phyloP scores from a whole-genome alignment of 2,888 invertebrate genomes.

The Furcula furcula region DNA sequence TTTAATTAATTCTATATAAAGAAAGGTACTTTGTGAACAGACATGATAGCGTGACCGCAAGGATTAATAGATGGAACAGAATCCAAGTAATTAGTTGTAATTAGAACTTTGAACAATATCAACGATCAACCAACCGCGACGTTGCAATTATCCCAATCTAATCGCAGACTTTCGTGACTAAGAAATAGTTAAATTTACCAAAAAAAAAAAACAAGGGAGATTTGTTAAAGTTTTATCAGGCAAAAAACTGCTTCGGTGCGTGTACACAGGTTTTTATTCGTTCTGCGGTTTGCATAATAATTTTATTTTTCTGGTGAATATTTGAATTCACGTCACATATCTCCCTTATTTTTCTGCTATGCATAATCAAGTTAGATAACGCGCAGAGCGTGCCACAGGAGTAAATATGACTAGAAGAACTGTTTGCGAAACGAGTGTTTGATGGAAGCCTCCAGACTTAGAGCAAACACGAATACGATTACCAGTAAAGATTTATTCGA shows the following conservation, averaged over 20 bases:
- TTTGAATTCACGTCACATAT: neutral
- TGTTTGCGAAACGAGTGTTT: neutral
- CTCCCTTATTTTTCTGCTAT: conserved; percentile 1
- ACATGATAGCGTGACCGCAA: too few species aligned
- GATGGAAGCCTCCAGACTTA: too few species aligned
- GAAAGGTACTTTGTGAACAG: too few species aligned
- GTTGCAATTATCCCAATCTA: too few species aligned
- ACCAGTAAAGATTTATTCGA: too few species aligned
- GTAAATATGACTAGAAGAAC: conserved; percentile 5
- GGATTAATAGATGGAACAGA: too few species aligned
- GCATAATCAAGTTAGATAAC: conserved; percentile 3
- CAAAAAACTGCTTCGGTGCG: neutral
- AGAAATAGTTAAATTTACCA: neutral
- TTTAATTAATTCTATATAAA: too few species aligned
- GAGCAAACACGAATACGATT: too few species aligned
- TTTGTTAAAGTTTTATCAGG: neutral
- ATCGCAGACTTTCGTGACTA: neutral
- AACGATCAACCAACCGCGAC: too few species aligned
- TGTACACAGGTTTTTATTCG: too few species aligned
- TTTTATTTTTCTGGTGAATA: neutral
- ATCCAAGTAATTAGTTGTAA: too few species aligned
- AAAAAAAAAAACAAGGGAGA: neutral
- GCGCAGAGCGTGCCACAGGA: conserved; percentile 4
- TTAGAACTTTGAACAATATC: too few species aligned
- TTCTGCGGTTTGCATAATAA: neutral